phyloP scores from a whole-genome alignment of 2,113 vertebrate species.

The Accipiter cooperii region DNA sequence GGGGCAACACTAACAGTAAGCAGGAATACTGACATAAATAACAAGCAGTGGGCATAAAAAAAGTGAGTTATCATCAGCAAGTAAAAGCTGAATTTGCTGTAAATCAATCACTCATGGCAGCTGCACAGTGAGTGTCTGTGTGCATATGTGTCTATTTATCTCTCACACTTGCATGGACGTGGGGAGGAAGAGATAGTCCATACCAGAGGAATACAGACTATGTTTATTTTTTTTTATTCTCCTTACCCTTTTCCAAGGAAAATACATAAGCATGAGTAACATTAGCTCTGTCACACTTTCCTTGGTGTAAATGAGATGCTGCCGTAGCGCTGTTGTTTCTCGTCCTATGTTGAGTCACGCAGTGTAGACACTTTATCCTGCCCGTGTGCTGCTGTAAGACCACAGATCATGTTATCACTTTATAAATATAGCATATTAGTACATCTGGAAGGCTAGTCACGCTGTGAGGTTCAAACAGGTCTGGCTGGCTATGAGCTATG shows the following conservation, averaged over 20 bases:
- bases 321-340: constrained; percentile 20
- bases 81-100: neutral
- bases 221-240: neutral
- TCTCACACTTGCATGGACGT: accelerated
- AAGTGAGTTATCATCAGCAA: neutral
- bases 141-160: neutral
- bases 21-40: neutral
- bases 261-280: neutral
- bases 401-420: constrained; percentile 73
- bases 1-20: neutral
- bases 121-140: accelerated
- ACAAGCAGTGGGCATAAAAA: neutral
- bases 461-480: constrained; percentile 19
- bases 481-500: constrained; percentile 20
- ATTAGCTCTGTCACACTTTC: neutral
- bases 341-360: constrained; percentile 59
- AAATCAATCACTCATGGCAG: neutral
- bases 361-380: constrained; percentile 67
- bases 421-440: constrained; percentile 81
- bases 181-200: neutral
- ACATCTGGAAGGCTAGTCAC: constrained; percentile 63
- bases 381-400: constrained; percentile 37
- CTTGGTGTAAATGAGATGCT: neutral
- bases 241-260: neutral
- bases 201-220: neutral